Evolutionary conservation across 2,797 vertebrate genomes (phyloP).

Genomic region (Mionectes olivaceus): DNA sequence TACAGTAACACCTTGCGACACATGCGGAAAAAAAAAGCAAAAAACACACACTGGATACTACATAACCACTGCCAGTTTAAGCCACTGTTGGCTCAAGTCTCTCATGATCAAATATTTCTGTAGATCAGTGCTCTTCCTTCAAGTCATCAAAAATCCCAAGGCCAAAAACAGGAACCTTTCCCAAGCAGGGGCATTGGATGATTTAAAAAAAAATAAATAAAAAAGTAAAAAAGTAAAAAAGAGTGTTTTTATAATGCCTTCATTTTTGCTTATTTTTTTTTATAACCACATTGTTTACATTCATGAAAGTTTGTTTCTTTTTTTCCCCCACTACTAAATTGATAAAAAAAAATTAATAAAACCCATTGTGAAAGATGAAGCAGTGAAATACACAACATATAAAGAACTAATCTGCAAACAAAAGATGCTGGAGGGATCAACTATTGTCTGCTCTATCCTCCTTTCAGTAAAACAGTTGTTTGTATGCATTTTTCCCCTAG

Average conservation of each 20-base stretch:
- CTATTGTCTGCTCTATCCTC: background rate
- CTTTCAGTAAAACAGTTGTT: background rate
- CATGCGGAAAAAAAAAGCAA: background rate
- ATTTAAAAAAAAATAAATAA: background rate
- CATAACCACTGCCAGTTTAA: background rate
- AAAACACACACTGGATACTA: background rate
- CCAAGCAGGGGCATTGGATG: background rate
- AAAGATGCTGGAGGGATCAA: background rate
- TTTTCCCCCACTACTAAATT: background rate
- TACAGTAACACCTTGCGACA: rapidly evolving
- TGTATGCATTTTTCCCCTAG: background rate
- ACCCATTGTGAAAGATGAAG: background rate
- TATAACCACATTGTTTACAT: background rate
- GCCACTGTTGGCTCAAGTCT: background rate
- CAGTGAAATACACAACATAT: background rate
- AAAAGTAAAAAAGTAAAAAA: background rate
- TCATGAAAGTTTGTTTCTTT: background rate
- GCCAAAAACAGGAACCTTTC: background rate
- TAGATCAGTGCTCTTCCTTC: background rate
- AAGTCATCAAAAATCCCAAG: background rate
- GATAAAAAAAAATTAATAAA: background rate
- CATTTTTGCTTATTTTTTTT: background rate
- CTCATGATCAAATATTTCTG: background rate
- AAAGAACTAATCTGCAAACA: background rate
- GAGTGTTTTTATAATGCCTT: background rate